Percentiles rank a stretch among this genome's conserved stretches.
Conservation (phyloP, 64 coral and sea anemone genomes). For the Acropora yongei region DNA sequence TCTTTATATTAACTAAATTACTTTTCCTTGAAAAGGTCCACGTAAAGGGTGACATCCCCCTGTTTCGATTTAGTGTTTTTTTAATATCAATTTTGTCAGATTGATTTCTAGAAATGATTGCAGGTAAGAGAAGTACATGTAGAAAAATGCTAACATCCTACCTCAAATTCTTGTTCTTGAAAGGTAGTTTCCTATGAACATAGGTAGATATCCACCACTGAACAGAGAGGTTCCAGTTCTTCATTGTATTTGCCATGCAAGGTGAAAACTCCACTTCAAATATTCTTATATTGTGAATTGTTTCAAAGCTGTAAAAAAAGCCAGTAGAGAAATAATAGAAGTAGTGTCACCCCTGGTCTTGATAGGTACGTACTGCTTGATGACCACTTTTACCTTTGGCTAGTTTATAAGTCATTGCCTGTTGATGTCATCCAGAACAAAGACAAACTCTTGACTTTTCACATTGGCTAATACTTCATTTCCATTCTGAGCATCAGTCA, state of each 20-base stretch:
- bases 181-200: constrained; percentile 92
- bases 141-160: constrained; percentile 1
- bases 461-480: no score
- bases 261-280: constrained; percentile 92
- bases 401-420: no score
- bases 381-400: no score
- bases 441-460: no score
- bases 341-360: no score
- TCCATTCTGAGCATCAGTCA: no score
- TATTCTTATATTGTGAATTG: constrained; percentile 94
- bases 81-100: not conserved
- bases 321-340: not conserved
- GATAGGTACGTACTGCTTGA: no score
- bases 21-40: not conserved
- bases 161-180: constrained; percentile 86
- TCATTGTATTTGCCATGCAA: constrained; percentile 84
- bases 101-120: not conserved
- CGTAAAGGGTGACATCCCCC: not conserved
- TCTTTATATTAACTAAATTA: not conserved
- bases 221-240: constrained; percentile 98
- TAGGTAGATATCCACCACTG: constrained; percentile 97
- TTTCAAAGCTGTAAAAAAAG: constrained; percentile 74
- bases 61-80: not conserved
- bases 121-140: not conserved
- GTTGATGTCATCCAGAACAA: no score